Evolutionary conservation across 1,140 invertebrate genomes (phyloP).

Genomic region (Dendroctonus ponderosae): DNA sequence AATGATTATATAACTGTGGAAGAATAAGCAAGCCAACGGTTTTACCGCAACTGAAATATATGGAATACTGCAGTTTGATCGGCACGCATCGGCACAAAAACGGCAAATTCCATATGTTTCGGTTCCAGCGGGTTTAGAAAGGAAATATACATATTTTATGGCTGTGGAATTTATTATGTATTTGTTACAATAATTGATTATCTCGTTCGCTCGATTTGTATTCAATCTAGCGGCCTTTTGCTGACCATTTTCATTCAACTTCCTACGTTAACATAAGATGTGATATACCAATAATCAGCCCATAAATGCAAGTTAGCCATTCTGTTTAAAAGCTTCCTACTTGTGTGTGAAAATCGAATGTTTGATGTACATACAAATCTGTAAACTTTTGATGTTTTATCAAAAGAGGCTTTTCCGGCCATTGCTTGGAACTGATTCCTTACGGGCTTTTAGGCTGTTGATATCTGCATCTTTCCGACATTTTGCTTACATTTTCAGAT

Average conservation of each 20-base stretch:
- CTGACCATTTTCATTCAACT: too few relatives aligned
- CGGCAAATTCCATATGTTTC: conserved; percentile 4
- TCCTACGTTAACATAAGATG: too few relatives aligned
- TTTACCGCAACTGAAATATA: neutral
- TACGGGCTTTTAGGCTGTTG: neutral
- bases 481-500: neutral
- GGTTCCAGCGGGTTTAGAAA: conserved; percentile 9
- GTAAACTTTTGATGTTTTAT: too few relatives aligned
- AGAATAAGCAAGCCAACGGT: conserved; percentile 1
- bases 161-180: neutral
- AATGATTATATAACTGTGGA: conserved; percentile 31
- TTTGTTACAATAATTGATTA: neutral
- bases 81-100: neutral
- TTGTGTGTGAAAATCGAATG: too few relatives aligned
- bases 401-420: too few relatives aligned
- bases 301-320: too few relatives aligned
- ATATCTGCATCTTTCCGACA: neutral
- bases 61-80: neutral
- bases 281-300: too few relatives aligned
- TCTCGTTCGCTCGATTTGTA: neutral
- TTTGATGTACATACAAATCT: too few relatives aligned
- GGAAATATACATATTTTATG: neutral
- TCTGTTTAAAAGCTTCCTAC: too few relatives aligned
- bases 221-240: too few relatives aligned
- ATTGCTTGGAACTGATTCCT: neutral